These are phyloP conservation scores for Drosophila pseudoobscura DNA, from an alignment of 1,140 invertebrate genomes.

Conservation along the genomic window DNA sequence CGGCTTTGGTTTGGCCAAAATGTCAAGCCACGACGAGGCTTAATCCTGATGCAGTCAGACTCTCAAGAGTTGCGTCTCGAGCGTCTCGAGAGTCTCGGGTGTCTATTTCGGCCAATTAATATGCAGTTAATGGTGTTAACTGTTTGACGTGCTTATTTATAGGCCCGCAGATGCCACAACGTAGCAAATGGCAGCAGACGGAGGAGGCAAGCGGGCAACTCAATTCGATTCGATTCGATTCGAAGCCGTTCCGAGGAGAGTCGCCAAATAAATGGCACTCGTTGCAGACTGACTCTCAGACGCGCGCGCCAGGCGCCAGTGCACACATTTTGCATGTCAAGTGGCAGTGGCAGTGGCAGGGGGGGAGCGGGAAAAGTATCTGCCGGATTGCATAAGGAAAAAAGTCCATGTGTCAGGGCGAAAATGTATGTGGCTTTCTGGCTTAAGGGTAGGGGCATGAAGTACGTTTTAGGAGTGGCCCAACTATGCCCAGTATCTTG, in stretches of 20 bases:
- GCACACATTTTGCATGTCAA: conserved; percentile 74
- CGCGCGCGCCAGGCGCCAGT: conserved; percentile 39
- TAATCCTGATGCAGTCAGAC: conserved; percentile 40
- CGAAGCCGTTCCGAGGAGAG: conserved; percentile 23
- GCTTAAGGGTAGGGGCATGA: not conserved
- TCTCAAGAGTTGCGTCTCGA: too few species aligned
- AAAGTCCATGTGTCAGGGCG: conserved; percentile 37
- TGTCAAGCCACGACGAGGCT: conserved; percentile 39
- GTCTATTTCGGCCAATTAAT: conserved; percentile 80
- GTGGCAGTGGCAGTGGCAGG: conserved; percentile 20
- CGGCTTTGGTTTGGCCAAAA: conserved; percentile 58
- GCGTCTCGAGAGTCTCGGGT: conserved; percentile 29
- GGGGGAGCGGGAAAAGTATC: conserved; percentile 41
- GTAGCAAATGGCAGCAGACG: conserved; percentile 48
- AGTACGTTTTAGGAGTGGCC: too few species aligned
- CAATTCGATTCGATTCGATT: conserved; percentile 42
- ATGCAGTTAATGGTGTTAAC: conserved; percentile 79
- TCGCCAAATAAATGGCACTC: conserved; percentile 50
- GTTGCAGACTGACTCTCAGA: conserved; percentile 2
- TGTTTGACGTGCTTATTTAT: conserved; percentile 75
- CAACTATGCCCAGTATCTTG: too few species aligned
- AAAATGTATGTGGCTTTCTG: not conserved
- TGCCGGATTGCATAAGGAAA: conserved; percentile 71
- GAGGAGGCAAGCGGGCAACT: conserved; percentile 31
- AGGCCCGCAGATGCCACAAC: conserved; percentile 59